Evolutionary conservation across 1,140 invertebrate genomes (phyloP).

Genomic region (Trissolcus basalis): DNA sequence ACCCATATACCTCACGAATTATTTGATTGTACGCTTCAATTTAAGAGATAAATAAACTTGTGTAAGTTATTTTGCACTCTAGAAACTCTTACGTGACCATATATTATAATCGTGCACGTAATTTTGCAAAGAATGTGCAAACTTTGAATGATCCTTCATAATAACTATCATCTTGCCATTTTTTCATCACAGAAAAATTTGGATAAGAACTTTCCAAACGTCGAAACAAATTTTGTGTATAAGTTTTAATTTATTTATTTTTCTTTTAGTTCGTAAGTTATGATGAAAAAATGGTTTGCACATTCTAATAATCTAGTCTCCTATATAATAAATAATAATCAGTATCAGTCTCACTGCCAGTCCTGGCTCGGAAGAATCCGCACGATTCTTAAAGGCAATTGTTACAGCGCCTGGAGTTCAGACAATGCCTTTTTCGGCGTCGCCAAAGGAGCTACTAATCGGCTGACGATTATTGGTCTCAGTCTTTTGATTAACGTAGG

Average conservation of each 20-base stretch:
- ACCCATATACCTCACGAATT: conserved; percentile 33
- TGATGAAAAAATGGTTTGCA: neutral
- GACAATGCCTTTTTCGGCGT: conserved; percentile 49
- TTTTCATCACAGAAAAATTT: too few species aligned
- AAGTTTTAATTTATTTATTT: too few species aligned
- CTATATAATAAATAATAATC: conserved; percentile 40
- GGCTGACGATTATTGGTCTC: conserved; percentile 43
- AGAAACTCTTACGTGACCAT: conserved; percentile 1
- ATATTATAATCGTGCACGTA: conserved; percentile 23
- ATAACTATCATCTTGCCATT: neutral
- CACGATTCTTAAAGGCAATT: conserved; percentile 24
- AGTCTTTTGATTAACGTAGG: conserved; percentile 41
- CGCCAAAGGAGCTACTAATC: conserved; percentile 47
- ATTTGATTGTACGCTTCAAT: neutral
- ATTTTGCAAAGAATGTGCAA: conserved; percentile 11
- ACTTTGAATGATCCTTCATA: conserved; percentile 13
- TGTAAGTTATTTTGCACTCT: conserved; percentile 27
- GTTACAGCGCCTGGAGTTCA: conserved; percentile 42
- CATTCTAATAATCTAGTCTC: conserved; percentile 41
- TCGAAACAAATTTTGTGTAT: too few species aligned
- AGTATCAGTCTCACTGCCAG: conserved; percentile 53
- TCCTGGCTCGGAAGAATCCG: conserved; percentile 24
- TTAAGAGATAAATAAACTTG: conserved; percentile 9
- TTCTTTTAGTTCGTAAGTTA: too few species aligned
- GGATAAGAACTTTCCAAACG: too few species aligned